A percentile compares a stretch with the other conserved stretches of the same genome.
These are phyloP conservation scores for Edolisoma coerulescens DNA, from an alignment of 2,113 vertebrate species.

Conservation along the genomic window DNA sequence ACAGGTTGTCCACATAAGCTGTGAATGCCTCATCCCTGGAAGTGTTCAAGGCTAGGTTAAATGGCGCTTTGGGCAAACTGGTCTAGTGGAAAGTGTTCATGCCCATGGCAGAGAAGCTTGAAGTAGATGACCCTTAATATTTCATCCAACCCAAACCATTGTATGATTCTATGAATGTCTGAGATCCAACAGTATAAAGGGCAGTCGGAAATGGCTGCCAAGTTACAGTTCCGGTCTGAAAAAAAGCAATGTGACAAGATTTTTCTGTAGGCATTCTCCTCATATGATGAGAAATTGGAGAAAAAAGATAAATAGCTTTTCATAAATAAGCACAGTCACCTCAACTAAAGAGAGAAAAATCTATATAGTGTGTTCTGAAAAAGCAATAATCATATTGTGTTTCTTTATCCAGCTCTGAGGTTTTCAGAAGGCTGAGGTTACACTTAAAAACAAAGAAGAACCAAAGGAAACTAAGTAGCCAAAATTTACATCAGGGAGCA, in stretches of 20 bases:
- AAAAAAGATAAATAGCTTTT: neutral
- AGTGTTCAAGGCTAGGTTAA: neutral
- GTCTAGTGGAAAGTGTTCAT: neutral
- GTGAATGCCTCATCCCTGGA: neutral
- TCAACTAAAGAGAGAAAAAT: neutral
- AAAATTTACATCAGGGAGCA: slow-evolving; percentile 1
- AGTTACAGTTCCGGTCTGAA: neutral
- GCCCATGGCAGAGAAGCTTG: neutral
- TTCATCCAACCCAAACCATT: neutral
- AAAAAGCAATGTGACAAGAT: neutral
- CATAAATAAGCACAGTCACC: neutral
- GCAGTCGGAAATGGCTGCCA: neutral
- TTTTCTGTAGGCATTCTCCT: neutral
- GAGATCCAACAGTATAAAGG: neutral
- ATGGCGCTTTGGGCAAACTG: accelerated
- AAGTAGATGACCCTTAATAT: neutral
- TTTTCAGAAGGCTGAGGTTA: neutral
- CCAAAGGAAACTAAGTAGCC: neutral
- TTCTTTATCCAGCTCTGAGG: neutral
- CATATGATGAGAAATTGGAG: neutral
- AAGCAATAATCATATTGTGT: neutral
- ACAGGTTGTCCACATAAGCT: neutral
- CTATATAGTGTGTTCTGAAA: neutral
- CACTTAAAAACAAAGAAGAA: neutral
- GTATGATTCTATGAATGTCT: neutral